These are phyloP conservation scores for Microplitis manilae DNA, from an alignment of 2,888 invertebrate genomes.

Conservation along the genomic window DNA sequence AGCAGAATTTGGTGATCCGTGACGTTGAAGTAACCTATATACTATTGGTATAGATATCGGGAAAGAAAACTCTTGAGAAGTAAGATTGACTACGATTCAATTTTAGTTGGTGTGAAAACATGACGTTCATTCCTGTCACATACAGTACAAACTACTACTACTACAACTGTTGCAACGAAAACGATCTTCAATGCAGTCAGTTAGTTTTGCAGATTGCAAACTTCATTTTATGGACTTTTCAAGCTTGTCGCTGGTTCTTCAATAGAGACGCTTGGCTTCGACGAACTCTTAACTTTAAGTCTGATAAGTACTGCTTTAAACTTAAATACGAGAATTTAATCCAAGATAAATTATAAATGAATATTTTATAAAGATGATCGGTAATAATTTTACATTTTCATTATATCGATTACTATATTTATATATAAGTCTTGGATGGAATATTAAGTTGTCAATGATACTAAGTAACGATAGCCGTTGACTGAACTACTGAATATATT, in stretches of 20 bases:
- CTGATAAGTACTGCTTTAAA: neutral
- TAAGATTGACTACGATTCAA: constrained; percentile 46
- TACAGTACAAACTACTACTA: constrained; percentile 13
- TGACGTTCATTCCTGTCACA: constrained; percentile 29
- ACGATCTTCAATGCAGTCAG: constrained; percentile 30
- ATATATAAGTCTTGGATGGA: neutral
- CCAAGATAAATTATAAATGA: neutral
- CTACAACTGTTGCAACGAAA: neutral
- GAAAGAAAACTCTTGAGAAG: constrained; percentile 16
- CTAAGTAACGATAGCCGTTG: neutral
- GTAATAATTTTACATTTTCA: neutral
- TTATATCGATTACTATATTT: neutral
- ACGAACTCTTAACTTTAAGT: constrained; percentile 9
- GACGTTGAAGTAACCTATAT: constrained; percentile 7
- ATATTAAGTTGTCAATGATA: constrained; percentile 16
- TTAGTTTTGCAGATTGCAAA: constrained; percentile 26
- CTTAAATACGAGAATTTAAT: neutral
- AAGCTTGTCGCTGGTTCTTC: neutral
- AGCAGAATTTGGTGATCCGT: constrained; percentile 21
- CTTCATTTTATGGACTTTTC: constrained; percentile 10
- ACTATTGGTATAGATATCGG: constrained; percentile 12
- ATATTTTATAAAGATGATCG: neutral
- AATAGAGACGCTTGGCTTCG: constrained; percentile 6
- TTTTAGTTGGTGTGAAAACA: constrained; percentile 38
- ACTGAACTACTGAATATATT: neutral